Evolutionary conservation across 2,797 vertebrate species (phyloP), one percentile per base, ranked within the genome.

Genomic region (Momotus momota): DNA sequence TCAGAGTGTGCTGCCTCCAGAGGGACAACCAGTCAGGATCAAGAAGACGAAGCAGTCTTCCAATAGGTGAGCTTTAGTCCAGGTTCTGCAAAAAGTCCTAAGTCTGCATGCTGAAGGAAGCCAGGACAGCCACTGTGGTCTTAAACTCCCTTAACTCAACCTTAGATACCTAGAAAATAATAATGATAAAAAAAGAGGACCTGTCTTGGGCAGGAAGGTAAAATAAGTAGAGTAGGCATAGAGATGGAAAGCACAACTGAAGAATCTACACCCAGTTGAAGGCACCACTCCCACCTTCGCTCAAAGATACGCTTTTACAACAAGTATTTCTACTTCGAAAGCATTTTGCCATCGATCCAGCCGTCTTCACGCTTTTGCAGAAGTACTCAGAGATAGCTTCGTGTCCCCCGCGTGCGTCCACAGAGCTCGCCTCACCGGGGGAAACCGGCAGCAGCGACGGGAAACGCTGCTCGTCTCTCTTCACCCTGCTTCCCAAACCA

Each of bases 301-400:
- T 20, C 4, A 0, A 61, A 54, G 10, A 49, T 1, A 33, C 0
- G 4, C 12, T 58, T 91, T 92, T 14, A 58, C 23, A 51, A 29
- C 13, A n/a, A n/a, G 0, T 4, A 49, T 31, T 84, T 57, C 57
- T 49, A 22, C 6, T 14, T 4, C 40, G 49, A 67, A 58, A 78
- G 18, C 73, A 55, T n/a, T 62, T 57, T 3, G 12, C 25, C n/a
- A 26, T 25, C 5, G 27, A 58, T 40, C 41, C 71, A 22, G n/a
- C 65, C 62, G 26, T 14, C 52, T 70, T 23, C 3, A 16, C 27
- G 71, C 58, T 15, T 27, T 16, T 14, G 9, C 54, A 33, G 2
- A 79, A 74, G 4, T 0, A 26, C 43, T 61, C 23, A 10, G 14
- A 29, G 9, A 1, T 0, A 38, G 25, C 14, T n/a, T 2, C 8